Evolutionary conservation across 2,888 invertebrate genomes (phyloP).

Genomic region (Galerucella pusilla): DNA sequence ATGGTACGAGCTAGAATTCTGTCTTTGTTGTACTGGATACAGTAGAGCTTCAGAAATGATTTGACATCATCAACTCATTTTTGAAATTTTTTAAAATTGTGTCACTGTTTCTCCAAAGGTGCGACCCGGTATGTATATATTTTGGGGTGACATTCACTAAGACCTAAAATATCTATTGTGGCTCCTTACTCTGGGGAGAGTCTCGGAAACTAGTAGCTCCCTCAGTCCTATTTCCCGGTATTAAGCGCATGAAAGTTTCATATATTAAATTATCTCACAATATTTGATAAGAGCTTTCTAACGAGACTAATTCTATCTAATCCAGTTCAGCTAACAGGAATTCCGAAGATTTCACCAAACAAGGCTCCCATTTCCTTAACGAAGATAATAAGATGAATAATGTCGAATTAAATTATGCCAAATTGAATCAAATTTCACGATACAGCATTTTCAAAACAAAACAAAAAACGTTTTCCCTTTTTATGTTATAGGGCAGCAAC

Average conservation of each 20-base stretch:
- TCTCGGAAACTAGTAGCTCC: too few species aligned
- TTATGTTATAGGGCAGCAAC: slow-evolving; percentile 61
- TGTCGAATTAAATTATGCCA: background rate
- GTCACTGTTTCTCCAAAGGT: too few species aligned
- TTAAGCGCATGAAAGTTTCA: background rate
- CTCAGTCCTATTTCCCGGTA: background rate
- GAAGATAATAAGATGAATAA: background rate
- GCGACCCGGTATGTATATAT: too few species aligned
- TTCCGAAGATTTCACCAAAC: background rate
- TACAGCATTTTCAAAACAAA: background rate
- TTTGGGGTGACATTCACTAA: too few species aligned
- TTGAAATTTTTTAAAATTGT: too few species aligned
- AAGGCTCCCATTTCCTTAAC: background rate
- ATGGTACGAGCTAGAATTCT: too few species aligned
- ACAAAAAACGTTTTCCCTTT: background rate
- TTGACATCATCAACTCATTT: too few species aligned
- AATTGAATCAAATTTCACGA: background rate
- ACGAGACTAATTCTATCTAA: background rate
- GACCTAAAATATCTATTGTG: too few species aligned
- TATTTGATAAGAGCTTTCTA: background rate
- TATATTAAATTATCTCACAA: background rate
- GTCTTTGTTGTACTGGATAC: too few species aligned
- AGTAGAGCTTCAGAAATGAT: too few species aligned
- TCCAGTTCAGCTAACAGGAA: background rate
- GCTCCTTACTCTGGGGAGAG: too few species aligned